Base-by-base conservation (phyloP, 2,797 vertebrate species). In the Luscinia luscinia region DNA sequence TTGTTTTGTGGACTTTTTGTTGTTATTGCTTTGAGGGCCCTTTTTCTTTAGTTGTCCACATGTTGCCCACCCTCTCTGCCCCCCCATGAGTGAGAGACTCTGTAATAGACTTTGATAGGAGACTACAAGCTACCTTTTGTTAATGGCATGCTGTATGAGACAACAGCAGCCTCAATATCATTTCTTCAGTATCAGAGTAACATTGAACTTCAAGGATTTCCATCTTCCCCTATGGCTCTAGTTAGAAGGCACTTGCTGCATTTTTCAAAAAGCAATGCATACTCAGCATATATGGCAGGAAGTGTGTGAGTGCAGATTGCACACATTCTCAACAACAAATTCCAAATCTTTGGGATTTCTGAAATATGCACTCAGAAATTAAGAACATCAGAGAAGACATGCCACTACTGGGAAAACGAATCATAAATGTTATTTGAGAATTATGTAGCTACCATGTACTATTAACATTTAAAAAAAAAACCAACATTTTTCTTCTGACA, bases 41-140 rank as follows among this genome's bases (percentile, higher is more conserved):
- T 15, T 23, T 52, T 45, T 69, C 26, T 59, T 58, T 36, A 43
- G 4, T 7, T 23, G 11, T 21, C 8, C 14, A 16, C 5, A 5
- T 32, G 17, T 36, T 66, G 34, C 8, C 9, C 3, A 6, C 1
- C 1, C 27, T 11, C 24, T 55, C 8, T 5, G 6, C 4, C 4
- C 23, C 2, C 0, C 1, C 19, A 3, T 8, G 7, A 34, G 24
- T 36, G 46, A 16, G 17, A 34, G 10, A 16, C 9, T 36, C 27
- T 62, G 38, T 59, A 82, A 45, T 5, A 12, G 30, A 64, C 9
- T 57, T 66, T 48, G 9, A 15, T 40, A 48, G 62, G 19, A 85
- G 28, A 62, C 43, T 24, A 18, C 1, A 7, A 48, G 3, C 19
- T 51, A 28, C 5, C 1, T 80, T 68, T 62, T 67, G 4, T 30